Percentiles rank a stretch among this genome's conserved stretches.
Evolutionary conservation across 2,797 vertebrate genomes (phyloP).

Genomic region (Amblyopsis hoosieri): DNA sequence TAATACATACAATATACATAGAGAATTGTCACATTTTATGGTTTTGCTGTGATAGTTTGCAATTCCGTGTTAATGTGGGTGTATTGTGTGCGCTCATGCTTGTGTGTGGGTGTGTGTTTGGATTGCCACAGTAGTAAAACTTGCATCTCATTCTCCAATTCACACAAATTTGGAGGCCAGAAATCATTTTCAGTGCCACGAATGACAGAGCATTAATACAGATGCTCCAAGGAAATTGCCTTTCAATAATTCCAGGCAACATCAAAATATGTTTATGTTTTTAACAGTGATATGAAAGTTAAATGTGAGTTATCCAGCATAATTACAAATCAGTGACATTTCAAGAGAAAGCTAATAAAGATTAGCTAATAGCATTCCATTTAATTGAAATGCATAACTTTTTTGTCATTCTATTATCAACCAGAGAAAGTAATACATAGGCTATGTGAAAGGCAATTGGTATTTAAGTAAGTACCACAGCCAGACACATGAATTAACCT

Average conservation of each 20-base stretch:
- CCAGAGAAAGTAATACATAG: too few relatives aligned
- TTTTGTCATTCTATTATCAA: slow-evolving; percentile 9
- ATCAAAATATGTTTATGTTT: slow-evolving; percentile 69
- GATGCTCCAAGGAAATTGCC: slow-evolving; percentile 57
- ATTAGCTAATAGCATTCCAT: slow-evolving; percentile 57
- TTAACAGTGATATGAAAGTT: slow-evolving; percentile 53
- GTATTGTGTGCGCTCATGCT: not conserved
- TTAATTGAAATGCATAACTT: slow-evolving; percentile 65
- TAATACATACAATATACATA: too few relatives aligned
- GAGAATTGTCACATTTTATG: too few relatives aligned
- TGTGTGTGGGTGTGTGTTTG: too few relatives aligned
- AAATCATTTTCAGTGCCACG: slow-evolving; percentile 54
- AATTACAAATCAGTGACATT: slow-evolving; percentile 26
- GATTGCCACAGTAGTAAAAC: slow-evolving; percentile 20
- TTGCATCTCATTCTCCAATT: slow-evolving; percentile 38
- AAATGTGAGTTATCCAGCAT: slow-evolving; percentile 41
- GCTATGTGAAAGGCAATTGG: not conserved
- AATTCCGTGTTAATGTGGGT: too few relatives aligned
- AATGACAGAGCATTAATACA: slow-evolving; percentile 65
- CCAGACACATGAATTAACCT: slow-evolving; percentile 56
- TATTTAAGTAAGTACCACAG: slow-evolving; percentile 1
- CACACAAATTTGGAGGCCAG: slow-evolving; percentile 33
- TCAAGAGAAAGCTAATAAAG: slow-evolving; percentile 61
- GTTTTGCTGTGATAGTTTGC: too few relatives aligned
- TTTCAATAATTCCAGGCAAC: slow-evolving; percentile 66